Conservation (phyloP, 2,797 vertebrate genomes). For the Hirundo rustica region DNA sequence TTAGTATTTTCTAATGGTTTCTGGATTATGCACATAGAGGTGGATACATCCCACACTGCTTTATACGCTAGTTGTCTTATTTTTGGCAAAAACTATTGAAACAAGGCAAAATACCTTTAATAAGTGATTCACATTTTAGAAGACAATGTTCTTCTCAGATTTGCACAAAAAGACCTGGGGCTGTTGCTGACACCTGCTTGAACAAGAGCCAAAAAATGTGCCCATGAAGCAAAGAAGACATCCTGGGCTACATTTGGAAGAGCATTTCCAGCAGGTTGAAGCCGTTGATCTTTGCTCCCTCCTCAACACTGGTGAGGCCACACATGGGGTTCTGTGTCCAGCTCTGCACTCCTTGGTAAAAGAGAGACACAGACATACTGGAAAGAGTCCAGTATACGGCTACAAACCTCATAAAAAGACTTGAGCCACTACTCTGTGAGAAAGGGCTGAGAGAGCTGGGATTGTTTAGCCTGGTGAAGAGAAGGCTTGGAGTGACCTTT, state of each 20-base stretch:
- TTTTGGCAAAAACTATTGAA: neutral
- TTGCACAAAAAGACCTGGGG: neutral
- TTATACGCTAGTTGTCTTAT: neutral
- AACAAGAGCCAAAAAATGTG: neutral
- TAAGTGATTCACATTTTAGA: neutral
- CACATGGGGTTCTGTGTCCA: neutral
- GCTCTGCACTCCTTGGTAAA: neutral
- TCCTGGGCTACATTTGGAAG: neutral
- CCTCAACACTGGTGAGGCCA: neutral
- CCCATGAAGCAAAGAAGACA: neutral
- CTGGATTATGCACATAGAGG: neutral
- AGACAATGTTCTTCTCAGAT: neutral
- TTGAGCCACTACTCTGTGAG: neutral
- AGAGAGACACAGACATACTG: neutral
- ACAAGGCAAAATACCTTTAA: neutral
- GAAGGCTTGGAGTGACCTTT: neutral
- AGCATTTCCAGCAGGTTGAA: neutral
- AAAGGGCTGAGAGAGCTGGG: neutral
- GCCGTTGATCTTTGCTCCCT: neutral
- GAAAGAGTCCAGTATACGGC: neutral
- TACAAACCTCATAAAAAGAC: neutral
- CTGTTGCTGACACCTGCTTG: neutral
- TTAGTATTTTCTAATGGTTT: neutral
- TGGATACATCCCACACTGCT: neutral
- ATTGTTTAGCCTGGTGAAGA: neutral